Percentiles rank a stretch among this genome's conserved stretches.
phyloP scores from a whole-genome alignment of 2,888 invertebrate species.

The Aphodius granarius region DNA sequence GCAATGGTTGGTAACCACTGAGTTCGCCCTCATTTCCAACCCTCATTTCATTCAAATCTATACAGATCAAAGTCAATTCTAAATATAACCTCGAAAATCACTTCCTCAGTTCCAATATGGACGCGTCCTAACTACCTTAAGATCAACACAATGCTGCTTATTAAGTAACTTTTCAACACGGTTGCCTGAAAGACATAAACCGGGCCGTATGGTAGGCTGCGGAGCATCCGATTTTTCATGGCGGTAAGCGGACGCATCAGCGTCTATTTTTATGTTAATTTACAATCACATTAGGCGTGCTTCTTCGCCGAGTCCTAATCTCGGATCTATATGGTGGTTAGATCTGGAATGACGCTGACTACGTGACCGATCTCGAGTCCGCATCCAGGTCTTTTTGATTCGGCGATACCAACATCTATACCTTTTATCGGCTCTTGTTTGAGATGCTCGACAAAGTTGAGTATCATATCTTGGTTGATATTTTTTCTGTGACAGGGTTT shows the following conservation, averaged over 20 bases:
- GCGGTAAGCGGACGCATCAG: neutral
- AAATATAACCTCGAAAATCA: no score
- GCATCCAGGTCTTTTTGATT: neutral
- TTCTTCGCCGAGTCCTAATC: neutral
- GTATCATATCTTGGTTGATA: neutral
- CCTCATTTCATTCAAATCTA: no score
- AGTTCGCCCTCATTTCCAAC: no score
- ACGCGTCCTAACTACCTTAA: neutral
- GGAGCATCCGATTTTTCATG: neutral
- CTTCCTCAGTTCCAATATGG: no score
- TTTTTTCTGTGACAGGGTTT: neutral
- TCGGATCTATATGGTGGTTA: neutral
- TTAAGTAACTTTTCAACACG: neutral
- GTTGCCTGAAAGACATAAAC: neutral
- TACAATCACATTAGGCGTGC: neutral
- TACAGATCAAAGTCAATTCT: no score
- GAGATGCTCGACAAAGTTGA: neutral
- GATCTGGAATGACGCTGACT: neutral
- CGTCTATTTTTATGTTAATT: slow-evolving; percentile 11
- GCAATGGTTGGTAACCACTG: no score
- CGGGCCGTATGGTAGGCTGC: neutral
- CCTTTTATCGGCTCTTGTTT: neutral
- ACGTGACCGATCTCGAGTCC: slow-evolving; percentile 4
- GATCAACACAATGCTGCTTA: neutral
- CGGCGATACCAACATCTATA: neutral